Percentiles rank a stretch among this genome's conserved stretches.
Evolutionary conservation across 92 coral and sea anemone species (phyloP).

Genomic region (Epizoanthus scotinus): DNA sequence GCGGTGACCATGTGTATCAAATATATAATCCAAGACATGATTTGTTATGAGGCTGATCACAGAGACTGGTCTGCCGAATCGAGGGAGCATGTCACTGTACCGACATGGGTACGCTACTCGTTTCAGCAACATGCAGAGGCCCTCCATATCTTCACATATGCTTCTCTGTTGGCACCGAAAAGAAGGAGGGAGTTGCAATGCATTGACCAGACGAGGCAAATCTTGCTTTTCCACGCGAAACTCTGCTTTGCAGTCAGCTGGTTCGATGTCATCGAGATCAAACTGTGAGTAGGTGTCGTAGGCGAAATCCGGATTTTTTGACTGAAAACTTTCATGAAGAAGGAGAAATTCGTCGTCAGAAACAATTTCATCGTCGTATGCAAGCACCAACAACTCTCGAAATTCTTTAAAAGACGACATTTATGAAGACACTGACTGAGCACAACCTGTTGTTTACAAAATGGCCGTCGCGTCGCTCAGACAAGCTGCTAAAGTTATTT

Average conservation of each 20-base stretch:
- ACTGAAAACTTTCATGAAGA: constrained; percentile 26
- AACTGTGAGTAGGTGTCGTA: constrained; percentile 19
- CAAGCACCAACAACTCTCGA: constrained; percentile 31
- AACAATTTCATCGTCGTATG: constrained; percentile 6
- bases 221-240: constrained; percentile 11
- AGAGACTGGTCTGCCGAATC: constrained; percentile 32
- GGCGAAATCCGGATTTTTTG: constrained; percentile 12
- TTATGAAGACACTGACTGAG: neutral
- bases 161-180: constrained; percentile 18
- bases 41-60: constrained; percentile 30
- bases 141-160: constrained; percentile 17
- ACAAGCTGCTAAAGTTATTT: too few relatives aligned
- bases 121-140: constrained; percentile 29
- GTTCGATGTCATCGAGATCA: constrained; percentile 34
- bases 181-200: constrained; percentile 2
- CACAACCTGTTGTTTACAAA: too few relatives aligned
- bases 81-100: constrained; percentile 22
- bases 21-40: constrained; percentile 20
- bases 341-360: constrained; percentile 20
- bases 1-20: constrained; percentile 14
- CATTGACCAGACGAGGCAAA: neutral
- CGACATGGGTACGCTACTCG: constrained; percentile 27
- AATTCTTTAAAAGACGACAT: constrained; percentile 35
- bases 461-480: too few relatives aligned
- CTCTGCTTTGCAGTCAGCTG: constrained; percentile 18